Evolutionary conservation across 2,113 vertebrate genomes (phyloP).

Genomic region (Eonycteris spelaea): DNA sequence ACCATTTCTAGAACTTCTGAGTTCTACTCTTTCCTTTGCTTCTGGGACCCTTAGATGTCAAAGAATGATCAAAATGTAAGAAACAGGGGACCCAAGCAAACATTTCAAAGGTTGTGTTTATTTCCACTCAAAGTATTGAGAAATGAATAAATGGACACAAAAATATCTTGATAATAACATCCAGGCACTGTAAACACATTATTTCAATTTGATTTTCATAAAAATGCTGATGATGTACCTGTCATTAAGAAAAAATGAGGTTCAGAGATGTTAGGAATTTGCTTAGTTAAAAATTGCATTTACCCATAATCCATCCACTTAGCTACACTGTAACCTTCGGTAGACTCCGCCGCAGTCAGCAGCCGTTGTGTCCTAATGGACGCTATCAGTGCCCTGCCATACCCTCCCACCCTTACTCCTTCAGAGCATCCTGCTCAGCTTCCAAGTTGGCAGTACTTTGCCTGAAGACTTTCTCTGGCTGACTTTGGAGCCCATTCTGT

Average conservation of each 20-base stretch:
- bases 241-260: background rate
- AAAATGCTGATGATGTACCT: background rate
- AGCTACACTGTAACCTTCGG: background rate
- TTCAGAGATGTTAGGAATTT: background rate
- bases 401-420: background rate
- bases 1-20: background rate
- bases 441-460: background rate
- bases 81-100: background rate
- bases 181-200: background rate
- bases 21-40: background rate
- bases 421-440: background rate
- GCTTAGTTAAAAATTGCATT: background rate
- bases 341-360: background rate
- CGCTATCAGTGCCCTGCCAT: accelerated
- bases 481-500: background rate
- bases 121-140: background rate
- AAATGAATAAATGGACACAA: background rate
- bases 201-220: background rate
- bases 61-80: background rate
- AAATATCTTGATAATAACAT: background rate
- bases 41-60: background rate
- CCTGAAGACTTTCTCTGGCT: background rate
- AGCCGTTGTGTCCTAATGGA: background rate
- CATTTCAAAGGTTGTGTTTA: background rate
- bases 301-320: background rate